A percentile compares a stretch with the other conserved stretches of the same genome.
Conservation (phyloP, 2,797 vertebrate genomes). For the Hoplostethus atlanticus region DNA sequence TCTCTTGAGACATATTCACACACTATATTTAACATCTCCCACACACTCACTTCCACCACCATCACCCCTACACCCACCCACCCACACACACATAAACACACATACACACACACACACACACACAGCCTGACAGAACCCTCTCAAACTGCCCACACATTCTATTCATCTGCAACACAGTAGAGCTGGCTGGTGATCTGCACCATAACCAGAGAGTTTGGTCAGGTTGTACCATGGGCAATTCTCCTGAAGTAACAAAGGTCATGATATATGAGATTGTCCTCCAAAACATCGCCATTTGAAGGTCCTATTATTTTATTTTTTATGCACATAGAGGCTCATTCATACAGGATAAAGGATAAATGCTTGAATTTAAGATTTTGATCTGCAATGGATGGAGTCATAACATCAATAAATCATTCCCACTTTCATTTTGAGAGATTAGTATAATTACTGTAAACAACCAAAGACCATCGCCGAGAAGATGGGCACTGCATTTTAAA, state of each 20-base stretch:
- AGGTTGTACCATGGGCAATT: too few relatives aligned
- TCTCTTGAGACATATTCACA: conserved; percentile 26
- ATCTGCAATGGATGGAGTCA: too few relatives aligned
- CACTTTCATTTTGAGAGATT: too few relatives aligned
- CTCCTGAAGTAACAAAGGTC: conserved; percentile 13
- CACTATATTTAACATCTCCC: conserved; percentile 43
- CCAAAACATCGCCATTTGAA: conserved; percentile 2
- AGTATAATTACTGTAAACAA: too few relatives aligned
- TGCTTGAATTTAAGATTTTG: too few relatives aligned
- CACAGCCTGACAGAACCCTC: conserved; percentile 11
- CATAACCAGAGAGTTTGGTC: too few relatives aligned
- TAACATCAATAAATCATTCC: too few relatives aligned
- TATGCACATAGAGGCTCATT: too few relatives aligned
- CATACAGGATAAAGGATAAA: too few relatives aligned
- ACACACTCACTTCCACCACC: conserved; percentile 49
- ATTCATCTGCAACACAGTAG: background rate
- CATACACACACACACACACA: conserved; percentile 4
- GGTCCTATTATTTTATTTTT: too few relatives aligned
- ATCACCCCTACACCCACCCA: conserved; percentile 47
- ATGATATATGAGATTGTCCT: conserved; percentile 9
- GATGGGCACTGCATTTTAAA: too few relatives aligned
- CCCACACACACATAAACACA: conserved; percentile 2
- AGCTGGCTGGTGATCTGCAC: background rate
- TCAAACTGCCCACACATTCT: conserved; percentile 35
- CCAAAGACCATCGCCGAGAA: too few relatives aligned